Conservation (phyloP, 2,888 invertebrate species). For the Tetheella fluctuosa region DNA sequence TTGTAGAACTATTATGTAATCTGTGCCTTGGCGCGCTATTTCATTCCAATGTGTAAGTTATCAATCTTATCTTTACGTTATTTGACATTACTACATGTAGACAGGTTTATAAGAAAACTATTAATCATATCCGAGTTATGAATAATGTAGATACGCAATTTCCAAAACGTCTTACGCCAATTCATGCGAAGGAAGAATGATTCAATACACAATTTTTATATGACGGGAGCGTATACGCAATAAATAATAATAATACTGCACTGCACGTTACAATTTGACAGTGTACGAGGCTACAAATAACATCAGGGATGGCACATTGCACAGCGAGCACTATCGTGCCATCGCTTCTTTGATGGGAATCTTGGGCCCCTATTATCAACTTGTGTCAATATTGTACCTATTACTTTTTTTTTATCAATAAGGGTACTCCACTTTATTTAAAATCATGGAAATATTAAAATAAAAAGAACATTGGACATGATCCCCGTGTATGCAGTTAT, state of each 20-base stretch:
- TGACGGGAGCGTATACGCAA: constrained; percentile 4
- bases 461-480: too few species aligned
- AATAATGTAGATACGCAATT: constrained; percentile 4
- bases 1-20: too few species aligned
- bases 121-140: neutral
- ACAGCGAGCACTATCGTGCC: constrained; percentile 18
- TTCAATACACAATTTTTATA: constrained; percentile 7
- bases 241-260: neutral
- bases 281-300: constrained; percentile 35
- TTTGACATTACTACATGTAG: neutral
- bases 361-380: constrained; percentile 22
- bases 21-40: too few species aligned
- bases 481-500: too few species aligned
- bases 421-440: too few species aligned
- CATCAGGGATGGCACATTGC: constrained; percentile 29
- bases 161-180: constrained; percentile 5
- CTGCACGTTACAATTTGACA: constrained; percentile 31
- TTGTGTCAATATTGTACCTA: neutral
- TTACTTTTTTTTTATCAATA: neutral
- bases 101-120: neutral
- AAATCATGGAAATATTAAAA: too few species aligned
- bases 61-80: neutral
- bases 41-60: too few species aligned
- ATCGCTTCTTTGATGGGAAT: constrained; percentile 22
- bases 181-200: constrained; percentile 4